Base-by-base conservation (phyloP, 2,888 invertebrate genomes). In the Sarcophaga carnaria region DNA sequence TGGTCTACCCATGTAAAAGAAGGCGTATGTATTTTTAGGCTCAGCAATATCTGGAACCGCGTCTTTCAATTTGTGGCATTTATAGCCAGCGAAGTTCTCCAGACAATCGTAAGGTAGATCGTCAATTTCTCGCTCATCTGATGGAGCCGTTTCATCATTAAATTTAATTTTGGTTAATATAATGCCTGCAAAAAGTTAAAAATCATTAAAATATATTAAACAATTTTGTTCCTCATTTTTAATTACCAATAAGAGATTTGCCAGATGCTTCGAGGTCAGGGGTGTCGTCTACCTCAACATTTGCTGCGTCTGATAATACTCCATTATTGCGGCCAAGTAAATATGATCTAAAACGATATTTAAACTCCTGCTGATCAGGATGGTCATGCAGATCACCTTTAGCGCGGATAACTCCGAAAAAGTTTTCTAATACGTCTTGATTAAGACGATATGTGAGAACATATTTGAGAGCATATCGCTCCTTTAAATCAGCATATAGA, bases 351-450 rank as follows among this genome's bases (percentile, higher is more conserved):
- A 25, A 25, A 25, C 25, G 25, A 25, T 25, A 25, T 25, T 25
- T 25, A 22, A 84, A 84, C 17, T 75, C 79, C n/a, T 77, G 54
- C 4, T 64, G 83, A 62, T 83, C 75, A 14, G 85, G 77, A 60
- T 86, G 82, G 67, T 88, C 82, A 20, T 86, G 80, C 2, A 83
- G 37, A 27, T 77, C 80, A n/a, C 80, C 60, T 59, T 77, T 80
- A 62, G 66, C 14, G 6, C 84, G 47, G n/a, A 84, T 84, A 4
- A 84, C 70, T 14, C 80, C 87, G 59, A 88, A 88, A 27, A 88
- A 87, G 37, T 87, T 72, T 66, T 85, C 81, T 5, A 85, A 63
- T 20, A 87, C 76, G 37, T 87, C 83, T 72, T 85, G 86, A 22
- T 85, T 85, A 4, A 88, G 75, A 0, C 87, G 75, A 62, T 86